Percentiles rank a stretch among this genome's conserved stretches.
phyloP scores from a whole-genome alignment of 2,113 vertebrate species.

The Sula dactylatra region DNA sequence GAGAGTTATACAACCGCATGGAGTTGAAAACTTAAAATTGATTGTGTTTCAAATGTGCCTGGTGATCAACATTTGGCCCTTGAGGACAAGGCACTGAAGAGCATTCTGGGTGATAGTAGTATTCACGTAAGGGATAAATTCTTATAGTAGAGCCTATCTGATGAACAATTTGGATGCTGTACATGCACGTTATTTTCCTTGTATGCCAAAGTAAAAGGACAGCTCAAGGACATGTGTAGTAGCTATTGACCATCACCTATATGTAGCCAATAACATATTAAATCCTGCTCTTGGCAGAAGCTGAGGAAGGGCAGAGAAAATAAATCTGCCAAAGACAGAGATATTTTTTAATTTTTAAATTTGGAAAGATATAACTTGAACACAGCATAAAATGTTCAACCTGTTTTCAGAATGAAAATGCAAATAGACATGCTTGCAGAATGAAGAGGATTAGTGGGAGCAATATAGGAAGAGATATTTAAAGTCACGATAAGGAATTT shows the following conservation, averaged over 20 bases:
- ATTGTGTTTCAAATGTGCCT: neutral
- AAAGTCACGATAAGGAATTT: neutral
- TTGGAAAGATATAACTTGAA: neutral
- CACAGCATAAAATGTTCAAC: neutral
- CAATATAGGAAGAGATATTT: neutral
- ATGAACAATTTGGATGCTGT: neutral
- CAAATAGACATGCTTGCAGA: neutral
- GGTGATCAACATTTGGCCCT: neutral
- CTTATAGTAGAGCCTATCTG: neutral
- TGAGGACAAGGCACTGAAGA: neutral
- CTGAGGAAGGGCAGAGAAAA: neutral
- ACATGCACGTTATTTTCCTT: neutral
- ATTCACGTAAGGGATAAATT: neutral
- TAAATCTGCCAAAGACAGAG: neutral
- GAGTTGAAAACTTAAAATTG: neutral
- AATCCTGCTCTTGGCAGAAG: neutral
- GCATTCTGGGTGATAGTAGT: neutral
- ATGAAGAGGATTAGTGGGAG: neutral
- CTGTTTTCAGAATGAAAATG: neutral
- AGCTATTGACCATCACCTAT: neutral
- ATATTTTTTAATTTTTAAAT: neutral
- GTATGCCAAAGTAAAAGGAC: neutral
- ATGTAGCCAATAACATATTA: neutral
- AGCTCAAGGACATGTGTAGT: neutral
- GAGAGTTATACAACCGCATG: neutral